phyloP scores from a whole-genome alignment of 1,140 invertebrate genomes.

The Anagrus nilaparvatae region DNA sequence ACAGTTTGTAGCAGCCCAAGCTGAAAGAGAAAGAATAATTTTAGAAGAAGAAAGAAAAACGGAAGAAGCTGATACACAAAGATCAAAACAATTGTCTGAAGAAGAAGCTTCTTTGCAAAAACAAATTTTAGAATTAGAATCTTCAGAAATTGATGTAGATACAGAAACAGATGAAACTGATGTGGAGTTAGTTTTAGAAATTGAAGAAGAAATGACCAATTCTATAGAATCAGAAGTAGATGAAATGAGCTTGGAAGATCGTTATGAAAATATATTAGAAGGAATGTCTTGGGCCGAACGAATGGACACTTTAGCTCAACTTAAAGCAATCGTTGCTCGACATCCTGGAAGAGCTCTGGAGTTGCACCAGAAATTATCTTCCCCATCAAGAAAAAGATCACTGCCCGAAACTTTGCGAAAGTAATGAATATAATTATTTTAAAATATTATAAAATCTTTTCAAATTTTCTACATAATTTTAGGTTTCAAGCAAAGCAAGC shows the following conservation, averaged over 20 bases:
- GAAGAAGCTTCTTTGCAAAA: slow-evolving; percentile 72
- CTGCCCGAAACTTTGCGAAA: slow-evolving; percentile 54
- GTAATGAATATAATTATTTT: too few species aligned
- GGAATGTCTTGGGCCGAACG: slow-evolving; percentile 71
- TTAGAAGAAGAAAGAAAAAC: slow-evolving; percentile 42
- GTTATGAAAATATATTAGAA: slow-evolving; percentile 61
- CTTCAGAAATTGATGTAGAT: slow-evolving; percentile 69
- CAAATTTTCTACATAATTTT: slow-evolving; percentile 34
- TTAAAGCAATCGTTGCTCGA: slow-evolving; percentile 66
- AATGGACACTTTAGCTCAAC: slow-evolving; percentile 63
- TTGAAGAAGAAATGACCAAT: slow-evolving; percentile 38
- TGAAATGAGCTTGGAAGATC: slow-evolving; percentile 34
- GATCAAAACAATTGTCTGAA: slow-evolving; percentile 55
- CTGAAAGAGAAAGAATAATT: slow-evolving; percentile 38
- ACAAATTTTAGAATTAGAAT: slow-evolving; percentile 69
- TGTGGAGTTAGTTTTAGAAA: slow-evolving; percentile 54
- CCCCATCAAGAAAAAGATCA: slow-evolving; percentile 74
- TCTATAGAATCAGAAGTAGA: too few species aligned
- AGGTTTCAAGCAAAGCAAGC: slow-evolving; percentile 83
- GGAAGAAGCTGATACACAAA: slow-evolving; percentile 43
- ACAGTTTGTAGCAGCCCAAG: slow-evolving; percentile 40
- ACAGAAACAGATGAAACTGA: slow-evolving; percentile 73
- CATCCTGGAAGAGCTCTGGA: slow-evolving; percentile 83
- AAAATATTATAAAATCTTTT: not conserved
- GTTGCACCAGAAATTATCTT: slow-evolving; percentile 86